phyloP scores from a whole-genome alignment of 2,797 vertebrate species.

The Orestias chungarensis region DNA sequence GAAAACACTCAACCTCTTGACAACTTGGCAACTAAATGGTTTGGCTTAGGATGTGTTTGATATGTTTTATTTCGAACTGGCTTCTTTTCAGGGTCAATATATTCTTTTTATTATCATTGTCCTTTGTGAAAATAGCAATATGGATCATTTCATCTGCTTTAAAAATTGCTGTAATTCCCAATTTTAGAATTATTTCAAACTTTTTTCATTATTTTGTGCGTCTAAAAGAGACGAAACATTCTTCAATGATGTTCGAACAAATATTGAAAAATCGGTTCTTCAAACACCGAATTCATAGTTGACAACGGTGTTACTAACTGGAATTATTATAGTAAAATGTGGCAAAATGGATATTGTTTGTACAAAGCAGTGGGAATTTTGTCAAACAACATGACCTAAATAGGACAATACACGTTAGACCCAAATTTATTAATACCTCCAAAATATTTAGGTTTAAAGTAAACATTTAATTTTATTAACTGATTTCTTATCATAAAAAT shows the following conservation, averaged over 20 bases:
- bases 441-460: too few relatives aligned
- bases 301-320: not conserved
- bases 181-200: not conserved
- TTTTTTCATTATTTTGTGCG: not conserved
- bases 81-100: not conserved
- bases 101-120: not conserved
- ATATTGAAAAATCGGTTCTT: not conserved
- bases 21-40: not conserved
- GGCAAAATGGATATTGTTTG: not conserved
- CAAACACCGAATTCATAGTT: too few relatives aligned
- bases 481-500: too few relatives aligned
- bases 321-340: not conserved
- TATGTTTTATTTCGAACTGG: not conserved
- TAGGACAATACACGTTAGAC: too few relatives aligned
- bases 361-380: not conserved
- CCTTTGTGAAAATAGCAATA: not conserved
- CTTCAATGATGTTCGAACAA: not conserved
- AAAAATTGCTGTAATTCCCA: not conserved
- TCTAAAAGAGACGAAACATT: not conserved
- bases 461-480: too few relatives aligned
- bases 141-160: not conserved
- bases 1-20: not conserved
- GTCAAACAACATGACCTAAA: not conserved
- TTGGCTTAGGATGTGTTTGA: not conserved
- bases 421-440: too few relatives aligned